Base-by-base conservation (phyloP, 2,113 vertebrate genomes). In the Platichthys stellatus region DNA sequence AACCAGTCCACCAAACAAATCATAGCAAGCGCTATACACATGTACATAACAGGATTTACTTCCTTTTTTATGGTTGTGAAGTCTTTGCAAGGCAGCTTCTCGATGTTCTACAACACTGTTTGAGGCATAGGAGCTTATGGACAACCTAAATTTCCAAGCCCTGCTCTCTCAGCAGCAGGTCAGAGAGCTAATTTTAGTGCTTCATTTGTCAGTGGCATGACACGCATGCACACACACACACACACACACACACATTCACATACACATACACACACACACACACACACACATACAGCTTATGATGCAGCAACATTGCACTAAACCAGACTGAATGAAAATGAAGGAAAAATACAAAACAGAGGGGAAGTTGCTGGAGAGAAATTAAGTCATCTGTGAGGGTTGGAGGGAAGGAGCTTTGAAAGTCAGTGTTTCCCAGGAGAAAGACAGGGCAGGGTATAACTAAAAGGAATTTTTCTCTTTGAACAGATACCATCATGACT, bases 391-490 rank as follows among this genome's bases (percentile, higher is more conserved):
- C 74, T 69, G 14, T 56, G 53, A 57, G 59, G 59, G 14, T 14
- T 14, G 28, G 21, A 31, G 21, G 26, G 69, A 72, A 78, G 68
- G 62, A 72, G 68, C 28, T 78, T 60, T 78, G 28, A 66, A 78
- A 72, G 76, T 78, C 76, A 60, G 28, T 1, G 3, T 60, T 21
- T 66, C 71, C 38, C 35, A 20, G 49, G 61, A 56, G 59, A 21
- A 21, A 53, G 26, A 51, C 12, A 70, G 40, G 40, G 40, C 10
- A 43, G 40, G 40, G 14, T 24, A 21, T 6, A 53, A 26, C 18
- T n/a, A 17, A 26, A 54, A 68, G 54, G 45, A 53, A 54, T 21
- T 12, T 31, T 35, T 53, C 5, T 40, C 45, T 76, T 54, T 62
- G 7, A 24, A 47, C 21, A 21, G 64, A 67, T 68, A 61, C n/a